Conservation (phyloP, 2,888 invertebrate species). For the Beris chalybata region DNA sequence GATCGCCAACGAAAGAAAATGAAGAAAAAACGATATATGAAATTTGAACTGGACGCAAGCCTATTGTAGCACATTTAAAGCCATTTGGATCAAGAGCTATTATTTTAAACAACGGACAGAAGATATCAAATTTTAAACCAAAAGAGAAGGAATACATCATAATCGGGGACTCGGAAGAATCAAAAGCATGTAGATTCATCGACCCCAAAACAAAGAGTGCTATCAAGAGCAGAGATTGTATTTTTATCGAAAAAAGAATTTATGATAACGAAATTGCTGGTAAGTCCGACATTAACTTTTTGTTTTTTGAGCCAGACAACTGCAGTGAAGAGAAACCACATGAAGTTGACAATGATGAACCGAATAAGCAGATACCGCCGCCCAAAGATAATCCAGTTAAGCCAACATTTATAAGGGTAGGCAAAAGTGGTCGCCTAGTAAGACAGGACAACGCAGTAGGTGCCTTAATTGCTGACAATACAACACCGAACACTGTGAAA, state of each 20-base stretch:
- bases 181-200: background rate
- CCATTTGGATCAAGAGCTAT: conserved; percentile 39
- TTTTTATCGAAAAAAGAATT: no score
- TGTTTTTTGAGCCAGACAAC: background rate
- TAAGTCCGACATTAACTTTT: background rate
- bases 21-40: conserved; percentile 41
- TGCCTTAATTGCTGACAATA: no score
- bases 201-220: background rate
- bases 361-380: no score
- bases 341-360: background rate
- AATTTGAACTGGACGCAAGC: conserved; percentile 38
- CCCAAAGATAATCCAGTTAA: no score
- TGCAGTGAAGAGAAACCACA: background rate
- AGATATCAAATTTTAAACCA: background rate
- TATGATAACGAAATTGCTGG: no score
- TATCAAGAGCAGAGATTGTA: background rate
- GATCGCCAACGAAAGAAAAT: conserved; percentile 32
- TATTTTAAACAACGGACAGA: conserved; percentile 34
- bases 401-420: no score
- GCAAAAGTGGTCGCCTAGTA: no score
- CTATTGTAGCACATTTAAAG: conserved; percentile 37
- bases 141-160: background rate
- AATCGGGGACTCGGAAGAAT: conserved; percentile 16
- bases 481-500: no score
- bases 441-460: no score